Evolutionary conservation across 2,888 invertebrate genomes (phyloP).

Genomic region (Limnephilus rhombicus): DNA sequence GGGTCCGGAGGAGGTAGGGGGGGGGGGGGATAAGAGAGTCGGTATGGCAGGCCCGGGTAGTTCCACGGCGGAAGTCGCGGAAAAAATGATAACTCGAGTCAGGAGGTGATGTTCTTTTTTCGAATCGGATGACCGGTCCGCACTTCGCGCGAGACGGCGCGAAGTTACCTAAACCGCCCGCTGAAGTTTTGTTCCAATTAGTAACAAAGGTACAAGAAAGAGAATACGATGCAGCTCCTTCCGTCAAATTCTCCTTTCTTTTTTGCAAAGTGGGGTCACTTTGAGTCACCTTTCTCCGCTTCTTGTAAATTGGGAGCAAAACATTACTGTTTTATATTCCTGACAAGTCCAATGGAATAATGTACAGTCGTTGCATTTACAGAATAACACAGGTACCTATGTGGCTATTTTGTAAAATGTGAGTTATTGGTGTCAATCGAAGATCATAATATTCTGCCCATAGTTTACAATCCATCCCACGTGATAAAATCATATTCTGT

Average conservation of each 20-base stretch:
- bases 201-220: background rate
- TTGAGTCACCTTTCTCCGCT: background rate
- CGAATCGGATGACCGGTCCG: constrained; percentile 38
- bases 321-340: background rate
- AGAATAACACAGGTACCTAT: background rate
- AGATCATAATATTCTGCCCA: background rate
- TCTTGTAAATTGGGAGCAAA: background rate
- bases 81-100: constrained; percentile 43
- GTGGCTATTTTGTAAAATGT: background rate
- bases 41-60: constrained; percentile 12
- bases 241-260: background rate
- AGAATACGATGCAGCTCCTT: background rate
- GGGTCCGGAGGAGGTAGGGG: background rate
- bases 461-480: background rate
- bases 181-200: background rate
- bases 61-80: constrained; percentile 39
- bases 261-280: background rate
- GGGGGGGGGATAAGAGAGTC: constrained; percentile 9
- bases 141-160: constrained; percentile 1
- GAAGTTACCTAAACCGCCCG: background rate
- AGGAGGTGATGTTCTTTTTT: constrained; percentile 34
- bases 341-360: background rate
- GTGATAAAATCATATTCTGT: background rate
- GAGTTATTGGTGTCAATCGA: background rate
- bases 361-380: background rate